A percentile compares a stretch with the other conserved stretches of the same genome.
Evolutionary conservation across 2,797 vertebrate species (phyloP).

Genomic region (Chaenodraco wilsoni): DNA sequence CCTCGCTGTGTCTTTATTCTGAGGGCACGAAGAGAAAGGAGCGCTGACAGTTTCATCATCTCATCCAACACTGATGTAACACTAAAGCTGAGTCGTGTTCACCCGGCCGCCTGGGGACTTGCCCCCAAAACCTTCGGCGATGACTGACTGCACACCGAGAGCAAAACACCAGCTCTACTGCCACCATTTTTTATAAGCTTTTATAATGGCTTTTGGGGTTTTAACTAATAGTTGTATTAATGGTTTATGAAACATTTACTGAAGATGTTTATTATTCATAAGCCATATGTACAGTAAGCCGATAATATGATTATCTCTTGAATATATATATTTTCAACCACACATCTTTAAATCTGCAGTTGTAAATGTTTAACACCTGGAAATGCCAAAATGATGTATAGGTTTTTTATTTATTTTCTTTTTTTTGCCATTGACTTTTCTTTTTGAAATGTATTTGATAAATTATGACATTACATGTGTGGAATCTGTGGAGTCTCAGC

Average conservation of each 20-base stretch:
- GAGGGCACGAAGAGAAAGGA: slow-evolving; percentile 9
- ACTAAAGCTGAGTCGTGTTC: slow-evolving; percentile 39
- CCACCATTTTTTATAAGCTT: not conserved
- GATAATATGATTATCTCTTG: not conserved
- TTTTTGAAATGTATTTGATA: too few species aligned
- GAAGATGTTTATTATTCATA: not conserved
- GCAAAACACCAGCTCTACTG: not conserved
- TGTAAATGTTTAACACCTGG: not conserved
- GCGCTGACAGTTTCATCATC: slow-evolving; percentile 49
- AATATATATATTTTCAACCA: not conserved
- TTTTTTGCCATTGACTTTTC: too few species aligned
- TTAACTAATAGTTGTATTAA: not conserved
- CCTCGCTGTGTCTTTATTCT: slow-evolving; percentile 29
- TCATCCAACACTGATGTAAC: slow-evolving; percentile 45
- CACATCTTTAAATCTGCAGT: not conserved
- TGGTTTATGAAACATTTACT: not conserved
- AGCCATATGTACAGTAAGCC: too few species aligned
- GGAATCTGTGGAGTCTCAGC: too few species aligned
- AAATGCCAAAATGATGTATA: not conserved
- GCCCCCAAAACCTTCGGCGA: slow-evolving; percentile 15
- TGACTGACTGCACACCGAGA: not conserved
- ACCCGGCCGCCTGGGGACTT: slow-evolving; percentile 6
- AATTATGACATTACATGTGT: too few species aligned
- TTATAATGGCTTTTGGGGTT: not conserved
- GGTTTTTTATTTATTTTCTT: too few species aligned